Conservation (phyloP, 2,113 vertebrate species). For the Phycodurus eques region DNA sequence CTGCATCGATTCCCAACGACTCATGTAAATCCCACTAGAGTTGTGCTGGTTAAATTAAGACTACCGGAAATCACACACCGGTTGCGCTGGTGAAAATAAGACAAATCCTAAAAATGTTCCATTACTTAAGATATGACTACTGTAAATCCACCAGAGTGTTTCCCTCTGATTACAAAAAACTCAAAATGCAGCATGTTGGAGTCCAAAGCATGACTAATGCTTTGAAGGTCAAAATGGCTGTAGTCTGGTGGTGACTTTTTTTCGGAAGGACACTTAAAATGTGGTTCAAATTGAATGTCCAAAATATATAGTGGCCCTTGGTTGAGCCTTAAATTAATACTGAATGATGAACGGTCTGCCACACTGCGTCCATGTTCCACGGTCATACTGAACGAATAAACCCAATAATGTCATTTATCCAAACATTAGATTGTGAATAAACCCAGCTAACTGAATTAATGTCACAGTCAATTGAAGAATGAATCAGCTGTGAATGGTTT, state of each 20-base stretch:
- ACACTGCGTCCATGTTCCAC: neutral
- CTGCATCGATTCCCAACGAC: too few relatives aligned
- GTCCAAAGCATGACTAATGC: neutral
- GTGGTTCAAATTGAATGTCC: neutral
- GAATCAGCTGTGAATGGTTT: neutral
- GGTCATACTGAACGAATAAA: neutral
- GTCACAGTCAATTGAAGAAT: neutral
- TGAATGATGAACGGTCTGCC: neutral
- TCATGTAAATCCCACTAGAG: too few relatives aligned
- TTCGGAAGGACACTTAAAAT: neutral
- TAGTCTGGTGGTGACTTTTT: neutral
- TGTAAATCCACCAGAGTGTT: too few relatives aligned
- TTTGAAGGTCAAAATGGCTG: neutral
- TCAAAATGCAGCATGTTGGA: neutral
- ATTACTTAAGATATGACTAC: too few relatives aligned
- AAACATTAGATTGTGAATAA: neutral
- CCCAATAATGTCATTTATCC: neutral
- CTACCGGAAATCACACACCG: too few relatives aligned
- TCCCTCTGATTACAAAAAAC: too few relatives aligned
- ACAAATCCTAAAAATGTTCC: too few relatives aligned
- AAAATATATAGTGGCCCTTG: neutral
- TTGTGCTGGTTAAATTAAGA: too few relatives aligned
- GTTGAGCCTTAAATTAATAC: neutral
- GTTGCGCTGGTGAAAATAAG: too few relatives aligned
- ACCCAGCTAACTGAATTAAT: neutral